These are phyloP conservation scores for Globodera rostochiensis DNA, from an alignment of 1,140 invertebrate genomes.

Conservation along the genomic window DNA sequence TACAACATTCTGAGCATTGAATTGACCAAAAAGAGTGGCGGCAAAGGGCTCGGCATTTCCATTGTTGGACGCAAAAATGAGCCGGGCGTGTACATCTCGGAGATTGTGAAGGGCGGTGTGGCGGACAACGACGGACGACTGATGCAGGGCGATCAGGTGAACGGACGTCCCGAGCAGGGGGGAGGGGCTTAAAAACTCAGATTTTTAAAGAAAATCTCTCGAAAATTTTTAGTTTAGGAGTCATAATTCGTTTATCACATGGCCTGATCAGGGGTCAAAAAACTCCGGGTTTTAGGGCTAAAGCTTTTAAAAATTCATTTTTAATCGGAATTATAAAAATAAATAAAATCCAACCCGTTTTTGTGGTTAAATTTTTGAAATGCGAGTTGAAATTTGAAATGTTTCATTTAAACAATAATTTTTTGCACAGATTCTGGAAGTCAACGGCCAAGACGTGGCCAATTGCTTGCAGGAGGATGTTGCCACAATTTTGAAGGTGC, in stretches of 20 bases:
- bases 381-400: not conserved
- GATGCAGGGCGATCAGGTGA: constrained; percentile 82
- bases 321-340: too few relatives aligned
- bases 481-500: constrained; percentile 80
- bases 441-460: constrained; percentile 85
- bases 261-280: too few relatives aligned
- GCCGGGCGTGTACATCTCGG: constrained; percentile 87
- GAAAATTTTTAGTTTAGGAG: too few relatives aligned
- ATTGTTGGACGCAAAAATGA: constrained; percentile 80
- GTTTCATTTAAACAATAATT: constrained; percentile 12
- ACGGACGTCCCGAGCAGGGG: not conserved
- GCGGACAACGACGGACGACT: constrained; percentile 88
- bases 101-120: constrained; percentile 87
- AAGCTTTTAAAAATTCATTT: too few relatives aligned
- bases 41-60: constrained; percentile 34
- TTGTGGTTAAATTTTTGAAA: not conserved
- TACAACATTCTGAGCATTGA: constrained; percentile 86
- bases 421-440: constrained; percentile 73
- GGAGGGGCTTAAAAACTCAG: not conserved
- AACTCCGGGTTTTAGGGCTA: too few relatives aligned
- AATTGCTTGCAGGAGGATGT: constrained; percentile 81
- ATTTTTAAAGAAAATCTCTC: too few relatives aligned
- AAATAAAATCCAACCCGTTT: not conserved
- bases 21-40: constrained; percentile 80
- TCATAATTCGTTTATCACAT: too few relatives aligned